These are phyloP conservation scores for Penaeus indicus DNA, from an alignment of 1,140 invertebrate species.

Conservation along the genomic window DNA sequence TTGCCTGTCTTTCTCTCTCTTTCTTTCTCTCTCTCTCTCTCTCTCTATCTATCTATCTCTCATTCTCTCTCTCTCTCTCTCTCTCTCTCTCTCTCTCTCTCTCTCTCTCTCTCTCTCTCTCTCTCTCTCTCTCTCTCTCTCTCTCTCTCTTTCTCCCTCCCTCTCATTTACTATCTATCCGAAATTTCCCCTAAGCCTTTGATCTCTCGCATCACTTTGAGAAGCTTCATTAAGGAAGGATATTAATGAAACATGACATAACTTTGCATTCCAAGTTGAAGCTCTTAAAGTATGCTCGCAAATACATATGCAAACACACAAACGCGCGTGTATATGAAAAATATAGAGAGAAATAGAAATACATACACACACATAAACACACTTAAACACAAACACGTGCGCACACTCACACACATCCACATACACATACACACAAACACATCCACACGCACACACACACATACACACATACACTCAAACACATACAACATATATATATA, in stretches of 20 bases:
- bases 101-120: not conserved
- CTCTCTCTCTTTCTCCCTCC: not conserved
- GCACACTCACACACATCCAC: too few species aligned
- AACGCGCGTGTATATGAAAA: too few species aligned
- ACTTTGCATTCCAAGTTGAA: not conserved
- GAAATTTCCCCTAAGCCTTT: not conserved
- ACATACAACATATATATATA: not conserved
- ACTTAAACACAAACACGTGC: not conserved
- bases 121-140: conserved; percentile 23
- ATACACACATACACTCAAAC: not conserved
- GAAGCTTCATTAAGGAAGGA: too few species aligned
- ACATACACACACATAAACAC: not conserved
- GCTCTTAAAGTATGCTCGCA: not conserved
- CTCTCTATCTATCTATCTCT: not conserved
- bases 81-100: conserved; percentile 18
- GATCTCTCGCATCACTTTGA: not conserved
- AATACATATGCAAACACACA: too few species aligned
- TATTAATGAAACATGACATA: too few species aligned
- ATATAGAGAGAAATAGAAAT: not conserved
- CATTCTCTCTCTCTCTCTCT: not conserved
- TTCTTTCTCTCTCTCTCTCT: not conserved
- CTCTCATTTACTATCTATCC: not conserved
- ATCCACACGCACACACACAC: too few species aligned
- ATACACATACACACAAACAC: not conserved
- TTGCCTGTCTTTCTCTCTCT: not conserved